phyloP scores from a whole-genome alignment of 2,888 invertebrate genomes.

The Leptura quadrifasciata region DNA sequence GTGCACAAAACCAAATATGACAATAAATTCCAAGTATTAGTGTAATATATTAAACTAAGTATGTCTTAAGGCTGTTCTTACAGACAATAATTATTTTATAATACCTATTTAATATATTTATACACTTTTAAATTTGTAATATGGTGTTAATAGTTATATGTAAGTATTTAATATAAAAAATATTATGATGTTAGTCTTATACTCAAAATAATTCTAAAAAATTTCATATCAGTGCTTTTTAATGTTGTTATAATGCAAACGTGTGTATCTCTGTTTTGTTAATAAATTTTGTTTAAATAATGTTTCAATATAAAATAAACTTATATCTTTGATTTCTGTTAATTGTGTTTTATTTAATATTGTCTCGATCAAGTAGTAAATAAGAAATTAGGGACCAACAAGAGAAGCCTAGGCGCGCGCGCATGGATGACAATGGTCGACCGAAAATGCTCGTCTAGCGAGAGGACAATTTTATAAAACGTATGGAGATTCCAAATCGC shows the following conservation, averaged over 20 bases:
- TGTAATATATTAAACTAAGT: conserved; percentile 53
- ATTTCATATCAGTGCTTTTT: conserved; percentile 36
- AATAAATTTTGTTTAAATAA: conserved; percentile 10
- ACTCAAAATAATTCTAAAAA: conserved; percentile 35
- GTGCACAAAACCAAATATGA: conserved; percentile 64
- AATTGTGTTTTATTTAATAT: conserved; percentile 10
- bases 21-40: conserved; percentile 62
- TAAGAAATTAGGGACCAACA: no score
- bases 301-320: conserved; percentile 18
- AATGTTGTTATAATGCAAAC: conserved; percentile 34
- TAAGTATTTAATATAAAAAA: conserved; percentile 35
- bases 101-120: conserved; percentile 39
- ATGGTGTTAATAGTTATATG: conserved; percentile 38
- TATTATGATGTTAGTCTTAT: conserved; percentile 36
- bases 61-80: conserved; percentile 61
- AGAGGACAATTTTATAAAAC: no score
- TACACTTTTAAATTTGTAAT: conserved; percentile 43
- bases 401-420: no score
- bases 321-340: conserved; percentile 28
- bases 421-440: no score
- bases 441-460: no score
- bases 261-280: conserved; percentile 27
- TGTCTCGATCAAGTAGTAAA: no score
- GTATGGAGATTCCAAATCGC: no score
- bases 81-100: conserved; percentile 60